Conservation (phyloP, 64 coral and sea anemone genomes). For the Dendrophyllia cribrosa region DNA sequence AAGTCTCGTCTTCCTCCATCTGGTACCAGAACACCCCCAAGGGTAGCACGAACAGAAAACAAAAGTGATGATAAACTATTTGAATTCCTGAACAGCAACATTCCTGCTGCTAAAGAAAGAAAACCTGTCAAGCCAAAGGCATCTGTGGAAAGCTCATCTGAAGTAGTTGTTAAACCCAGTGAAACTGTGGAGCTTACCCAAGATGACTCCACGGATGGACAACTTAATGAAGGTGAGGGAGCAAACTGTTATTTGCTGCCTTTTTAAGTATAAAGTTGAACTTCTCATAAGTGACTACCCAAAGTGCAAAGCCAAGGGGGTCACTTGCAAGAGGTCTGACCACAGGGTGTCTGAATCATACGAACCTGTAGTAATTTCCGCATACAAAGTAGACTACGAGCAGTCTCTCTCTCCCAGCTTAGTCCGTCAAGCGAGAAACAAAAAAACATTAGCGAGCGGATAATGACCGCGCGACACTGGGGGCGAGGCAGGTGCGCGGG, state of each 20-base stretch:
- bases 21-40: slow-evolving; percentile 58
- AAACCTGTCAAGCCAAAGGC: slow-evolving; percentile 67
- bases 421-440: too few relatives aligned
- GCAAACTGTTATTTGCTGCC: background rate
- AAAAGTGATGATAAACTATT: slow-evolving; percentile 94
- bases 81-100: slow-evolving; percentile 91
- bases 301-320: too few relatives aligned
- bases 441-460: too few relatives aligned
- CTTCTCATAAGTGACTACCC: too few relatives aligned
- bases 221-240: slow-evolving; percentile 7
- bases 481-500: too few relatives aligned
- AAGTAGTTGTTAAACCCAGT: slow-evolving; percentile 6
- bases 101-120: slow-evolving; percentile 66
- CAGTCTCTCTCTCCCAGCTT: too few relatives aligned
- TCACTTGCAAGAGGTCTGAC: too few relatives aligned
- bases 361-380: too few relatives aligned
- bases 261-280: too few relatives aligned
- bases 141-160: slow-evolving; percentile 24
- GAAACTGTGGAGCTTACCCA: background rate
- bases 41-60: slow-evolving; percentile 63
- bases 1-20: slow-evolving; percentile 59
- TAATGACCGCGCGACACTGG: too few relatives aligned
- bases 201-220: background rate
- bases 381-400: too few relatives aligned
- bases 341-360: too few relatives aligned